A percentile compares a stretch with the other conserved stretches of the same genome.
phyloP scores from a whole-genome alignment of 2,113 vertebrate genomes.

The Urocolius indicus region DNA sequence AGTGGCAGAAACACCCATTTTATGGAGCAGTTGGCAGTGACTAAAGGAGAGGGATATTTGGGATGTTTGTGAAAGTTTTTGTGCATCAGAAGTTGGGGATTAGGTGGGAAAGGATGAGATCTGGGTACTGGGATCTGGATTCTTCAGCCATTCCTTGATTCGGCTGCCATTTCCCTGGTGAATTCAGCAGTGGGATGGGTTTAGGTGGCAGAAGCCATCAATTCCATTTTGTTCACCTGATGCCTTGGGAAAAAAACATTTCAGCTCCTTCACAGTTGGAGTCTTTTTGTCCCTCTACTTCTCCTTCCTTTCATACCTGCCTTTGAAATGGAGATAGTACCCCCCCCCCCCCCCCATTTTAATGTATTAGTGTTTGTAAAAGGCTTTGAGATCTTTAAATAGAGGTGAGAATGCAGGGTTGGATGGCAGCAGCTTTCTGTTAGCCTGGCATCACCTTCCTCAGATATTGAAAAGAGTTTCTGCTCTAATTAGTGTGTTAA shows the following conservation, averaged over 20 bases:
- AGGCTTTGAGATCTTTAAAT: not conserved
- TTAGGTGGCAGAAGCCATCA: not conserved
- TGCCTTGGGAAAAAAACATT: not conserved
- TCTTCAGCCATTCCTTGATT: not conserved
- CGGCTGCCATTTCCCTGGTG: not conserved
- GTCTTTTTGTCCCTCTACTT: not conserved
- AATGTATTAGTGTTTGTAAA: not conserved
- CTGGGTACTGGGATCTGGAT: not conserved
- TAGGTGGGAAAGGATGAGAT: not conserved
- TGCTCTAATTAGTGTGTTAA: slow-evolving; percentile 16
- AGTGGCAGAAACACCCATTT: not conserved
- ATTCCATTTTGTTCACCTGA: not conserved
- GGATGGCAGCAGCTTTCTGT: not conserved
- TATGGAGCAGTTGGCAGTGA: not conserved
- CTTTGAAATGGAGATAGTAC: not conserved
- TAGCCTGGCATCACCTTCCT: not conserved
- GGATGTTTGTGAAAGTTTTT: not conserved
- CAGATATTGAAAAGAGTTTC: not conserved
- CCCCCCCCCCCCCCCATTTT: too few relatives aligned
- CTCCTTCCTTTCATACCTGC: not conserved
- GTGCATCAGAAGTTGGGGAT: not conserved
- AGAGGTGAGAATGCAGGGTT: not conserved
- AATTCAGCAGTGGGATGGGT: not conserved
- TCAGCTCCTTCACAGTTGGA: not conserved
- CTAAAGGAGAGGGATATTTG: not conserved